Evolutionary conservation across 2,113 vertebrate genomes (phyloP).

Genomic region (Corydoras maculifer): DNA sequence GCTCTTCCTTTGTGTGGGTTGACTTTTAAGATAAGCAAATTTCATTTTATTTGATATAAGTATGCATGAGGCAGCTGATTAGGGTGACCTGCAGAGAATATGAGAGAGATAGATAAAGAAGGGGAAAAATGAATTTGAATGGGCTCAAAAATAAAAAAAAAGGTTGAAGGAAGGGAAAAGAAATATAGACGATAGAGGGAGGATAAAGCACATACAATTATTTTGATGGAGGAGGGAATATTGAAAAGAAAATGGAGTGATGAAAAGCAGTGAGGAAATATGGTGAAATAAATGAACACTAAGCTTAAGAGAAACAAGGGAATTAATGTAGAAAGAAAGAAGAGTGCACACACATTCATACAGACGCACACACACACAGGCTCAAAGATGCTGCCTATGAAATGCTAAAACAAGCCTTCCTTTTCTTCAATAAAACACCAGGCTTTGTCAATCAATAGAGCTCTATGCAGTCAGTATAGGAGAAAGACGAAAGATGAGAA

Average conservation of each 20-base stretch:
- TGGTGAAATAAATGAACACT: neutral
- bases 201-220: neutral
- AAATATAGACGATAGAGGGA: neutral
- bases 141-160: neutral
- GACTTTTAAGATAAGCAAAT: conserved; percentile 27
- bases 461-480: neutral
- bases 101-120: neutral
- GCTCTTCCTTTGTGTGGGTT: conserved; percentile 13
- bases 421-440: conserved; percentile 26
- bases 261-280: conserved; percentile 1
- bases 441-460: conserved; percentile 7
- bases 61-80: conserved; percentile 29
- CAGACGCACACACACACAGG: neutral
- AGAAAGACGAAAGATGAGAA: neutral
- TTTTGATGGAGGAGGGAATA: neutral
- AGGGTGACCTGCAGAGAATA: conserved; percentile 10
- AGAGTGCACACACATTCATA: no score
- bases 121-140: conserved; percentile 9
- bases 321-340: conserved; percentile 3
- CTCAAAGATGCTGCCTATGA: neutral
- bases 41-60: conserved; percentile 34
- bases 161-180: neutral
- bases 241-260: neutral
- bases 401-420: conserved; percentile 13
- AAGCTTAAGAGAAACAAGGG: neutral